Evolutionary conservation across 2,113 vertebrate species (phyloP), one percentile per base, ranked within the genome.

Genomic region (Meleagris gallopavo): DNA sequence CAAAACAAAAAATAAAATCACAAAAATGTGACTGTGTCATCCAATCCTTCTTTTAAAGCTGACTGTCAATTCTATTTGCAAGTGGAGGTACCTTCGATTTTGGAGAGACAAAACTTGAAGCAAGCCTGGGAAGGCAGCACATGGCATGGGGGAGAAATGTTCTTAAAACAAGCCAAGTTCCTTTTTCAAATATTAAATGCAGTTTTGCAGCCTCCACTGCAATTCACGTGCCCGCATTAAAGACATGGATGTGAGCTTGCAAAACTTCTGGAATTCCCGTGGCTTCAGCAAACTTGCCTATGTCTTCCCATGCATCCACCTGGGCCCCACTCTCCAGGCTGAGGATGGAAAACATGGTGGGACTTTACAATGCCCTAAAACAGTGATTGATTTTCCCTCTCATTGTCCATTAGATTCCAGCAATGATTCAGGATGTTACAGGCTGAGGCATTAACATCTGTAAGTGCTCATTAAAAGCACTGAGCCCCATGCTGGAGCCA

Each of bases 361-460:
- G 72, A 81, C 50, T 88, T 83, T 43, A 36, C 55, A 92, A 3
- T 45, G 57, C 38, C 61, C 62, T 70, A 10, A 90, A 91, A 64
- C 41, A 40, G 73, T 40, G 80, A 64, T 40, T 60, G 34, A 84
- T 94, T 69, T 95, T 45, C 72, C 84, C 32, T 81, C 83, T 86
- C 64, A 34, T 1, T 20, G 65, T 82, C 87, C 52, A 2, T 90
- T 58, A 14, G 41, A 72, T 38, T 91, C 81, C 77, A 14, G 16
- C 69, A 50, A 62, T 34, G 88, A 45, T 73, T 81, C 62, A 17
- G 45, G 85, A 77, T 50, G 64, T 29, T 58, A 89, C 38, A 80
- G 78, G 91, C 92, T 57, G 73, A 85, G 73, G 34, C 77, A 67
- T 52, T 94, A 93, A 18, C 72, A 92, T 84, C 52, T 83, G 16